These are phyloP conservation scores for Pogonomyrmex barbatus DNA, from an alignment of 1,140 invertebrate genomes.

Conservation along the genomic window DNA sequence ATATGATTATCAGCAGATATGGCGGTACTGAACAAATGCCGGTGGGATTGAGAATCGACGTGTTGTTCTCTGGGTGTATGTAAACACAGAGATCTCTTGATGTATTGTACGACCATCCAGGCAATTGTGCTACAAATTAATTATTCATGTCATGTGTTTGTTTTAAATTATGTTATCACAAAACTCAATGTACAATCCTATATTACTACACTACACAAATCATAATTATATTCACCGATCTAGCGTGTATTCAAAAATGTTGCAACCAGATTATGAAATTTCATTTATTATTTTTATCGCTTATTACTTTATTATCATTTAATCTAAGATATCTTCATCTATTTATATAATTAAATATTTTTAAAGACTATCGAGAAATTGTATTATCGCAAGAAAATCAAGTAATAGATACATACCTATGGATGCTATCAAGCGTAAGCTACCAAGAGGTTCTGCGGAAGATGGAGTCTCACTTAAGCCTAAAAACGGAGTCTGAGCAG, in stretches of 20 bases:
- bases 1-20: constrained; percentile 91
- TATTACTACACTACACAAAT: not conserved
- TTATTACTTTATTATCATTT: not conserved
- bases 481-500: constrained; percentile 81
- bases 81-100: constrained; percentile 90
- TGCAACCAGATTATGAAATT: not conserved
- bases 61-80: constrained; percentile 90
- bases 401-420: constrained; percentile 82
- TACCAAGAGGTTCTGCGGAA: constrained; percentile 75
- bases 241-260: not conserved
- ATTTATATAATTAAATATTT: not conserved
- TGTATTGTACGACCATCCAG: constrained; percentile 91
- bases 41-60: constrained; percentile 88
- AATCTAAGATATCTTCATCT: not conserved
- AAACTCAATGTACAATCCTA: not conserved
- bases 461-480: constrained; percentile 83
- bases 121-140: constrained; percentile 87
- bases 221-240: not conserved
- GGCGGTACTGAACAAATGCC: constrained; percentile 86
- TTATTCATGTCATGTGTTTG: constrained; percentile 42
- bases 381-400: constrained; percentile 12
- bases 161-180: not conserved
- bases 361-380: not conserved
- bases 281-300: not conserved
- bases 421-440: constrained; percentile 77